Conservation (phyloP, 2,797 vertebrate genomes). For the Erithacus rubecula region DNA sequence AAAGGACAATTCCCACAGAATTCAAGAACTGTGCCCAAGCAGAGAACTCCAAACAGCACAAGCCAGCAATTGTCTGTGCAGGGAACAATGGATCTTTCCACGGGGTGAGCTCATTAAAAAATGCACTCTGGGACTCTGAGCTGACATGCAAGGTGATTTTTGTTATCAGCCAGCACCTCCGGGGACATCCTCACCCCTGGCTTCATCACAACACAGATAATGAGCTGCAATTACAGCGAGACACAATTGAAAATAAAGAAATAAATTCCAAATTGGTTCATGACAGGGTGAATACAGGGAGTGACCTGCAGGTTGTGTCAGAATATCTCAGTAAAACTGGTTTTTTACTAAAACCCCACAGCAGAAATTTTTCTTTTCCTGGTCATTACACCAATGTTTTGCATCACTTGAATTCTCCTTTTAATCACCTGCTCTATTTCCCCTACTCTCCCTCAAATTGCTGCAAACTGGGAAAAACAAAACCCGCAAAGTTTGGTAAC, state of each 20-base stretch:
- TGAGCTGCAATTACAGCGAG: conserved; percentile 23
- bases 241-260: not conserved
- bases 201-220: conserved; percentile 37
- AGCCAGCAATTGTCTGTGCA: conserved; percentile 28
- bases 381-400: not conserved
- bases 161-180: conserved; percentile 34
- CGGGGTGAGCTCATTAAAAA: conserved; percentile 60
- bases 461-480: conserved; percentile 21
- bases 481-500: not conserved
- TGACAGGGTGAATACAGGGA: not conserved
- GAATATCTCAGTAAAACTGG: not conserved
- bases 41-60: conserved; percentile 13
- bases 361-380: not conserved
- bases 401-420: not conserved
- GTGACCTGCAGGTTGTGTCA: not conserved
- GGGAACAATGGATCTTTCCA: conserved; percentile 40
- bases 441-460: not conserved
- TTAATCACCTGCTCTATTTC: not conserved
- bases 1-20: conserved; percentile 3
- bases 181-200: conserved; percentile 1
- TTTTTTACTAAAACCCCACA: too few species aligned
- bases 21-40: not conserved
- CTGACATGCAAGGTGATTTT: conserved; percentile 53
- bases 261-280: not conserved
- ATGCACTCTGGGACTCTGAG: not conserved